Conservation (phyloP, 2,888 invertebrate species). For the Cryptocephalus moraei region DNA sequence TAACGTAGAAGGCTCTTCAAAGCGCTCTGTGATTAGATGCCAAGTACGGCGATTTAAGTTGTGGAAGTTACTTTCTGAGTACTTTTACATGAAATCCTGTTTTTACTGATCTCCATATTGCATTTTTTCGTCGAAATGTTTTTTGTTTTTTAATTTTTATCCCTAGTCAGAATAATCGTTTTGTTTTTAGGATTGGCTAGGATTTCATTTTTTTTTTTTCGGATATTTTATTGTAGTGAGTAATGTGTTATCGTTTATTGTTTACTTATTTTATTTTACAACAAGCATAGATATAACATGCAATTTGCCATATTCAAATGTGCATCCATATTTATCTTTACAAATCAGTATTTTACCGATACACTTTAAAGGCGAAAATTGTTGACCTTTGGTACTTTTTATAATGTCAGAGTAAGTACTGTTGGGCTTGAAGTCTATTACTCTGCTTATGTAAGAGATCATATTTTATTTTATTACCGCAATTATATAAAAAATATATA, state of each 20-base stretch:
- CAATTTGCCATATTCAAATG: slow-evolving; percentile 25
- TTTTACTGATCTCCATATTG: slow-evolving; percentile 32
- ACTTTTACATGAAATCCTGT: slow-evolving; percentile 31
- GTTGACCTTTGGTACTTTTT: background rate
- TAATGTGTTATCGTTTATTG: slow-evolving; percentile 29
- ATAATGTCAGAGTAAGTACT: no score
- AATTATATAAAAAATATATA: no score
- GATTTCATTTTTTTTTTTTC: slow-evolving; percentile 24
- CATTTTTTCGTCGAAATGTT: slow-evolving; percentile 21
- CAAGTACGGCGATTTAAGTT: slow-evolving; percentile 3
- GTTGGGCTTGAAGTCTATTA: no score
- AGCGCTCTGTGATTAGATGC: slow-evolving; percentile 38
- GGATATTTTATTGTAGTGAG: slow-evolving; percentile 26
- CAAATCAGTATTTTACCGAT: slow-evolving; percentile 10
- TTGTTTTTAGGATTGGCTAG: slow-evolving; percentile 34
- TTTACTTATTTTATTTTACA: slow-evolving; percentile 23
- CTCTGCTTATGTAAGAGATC: no score
- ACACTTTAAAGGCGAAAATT: background rate
- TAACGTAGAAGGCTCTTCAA: slow-evolving; percentile 32
- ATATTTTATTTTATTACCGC: no score
- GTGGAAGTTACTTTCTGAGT: slow-evolving; percentile 1
- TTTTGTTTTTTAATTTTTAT: slow-evolving; percentile 27
- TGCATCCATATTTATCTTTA: slow-evolving; percentile 6
- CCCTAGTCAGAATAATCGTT: slow-evolving; percentile 38
- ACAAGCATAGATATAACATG: slow-evolving; percentile 4